phyloP scores from a whole-genome alignment of 2,888 invertebrate genomes.

The Eilema depressum region DNA sequence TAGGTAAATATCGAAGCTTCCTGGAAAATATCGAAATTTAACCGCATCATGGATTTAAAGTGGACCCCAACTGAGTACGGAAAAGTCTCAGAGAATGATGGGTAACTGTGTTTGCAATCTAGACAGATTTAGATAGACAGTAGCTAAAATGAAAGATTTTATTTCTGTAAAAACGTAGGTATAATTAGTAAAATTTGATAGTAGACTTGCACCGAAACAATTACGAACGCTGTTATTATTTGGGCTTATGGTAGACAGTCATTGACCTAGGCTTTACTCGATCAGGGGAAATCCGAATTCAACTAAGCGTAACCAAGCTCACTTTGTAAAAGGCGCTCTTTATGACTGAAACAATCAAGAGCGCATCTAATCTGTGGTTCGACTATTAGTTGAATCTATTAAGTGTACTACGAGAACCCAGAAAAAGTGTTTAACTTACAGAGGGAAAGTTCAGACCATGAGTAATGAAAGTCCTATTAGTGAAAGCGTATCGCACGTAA shows the following conservation, averaged over 20 bases:
- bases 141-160: not conserved
- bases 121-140: no score
- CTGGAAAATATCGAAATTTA: no score
- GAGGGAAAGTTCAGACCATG: conserved; percentile 46
- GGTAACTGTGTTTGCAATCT: not conserved
- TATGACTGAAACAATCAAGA: conserved; percentile 47
- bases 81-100: no score
- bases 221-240: conserved; percentile 43
- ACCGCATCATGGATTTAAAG: no score
- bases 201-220: conserved; percentile 26
- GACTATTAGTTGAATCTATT: conserved; percentile 27
- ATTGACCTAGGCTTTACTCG: conserved; percentile 61
- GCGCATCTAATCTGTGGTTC: conserved; percentile 23
- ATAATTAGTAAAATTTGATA: conserved; percentile 32
- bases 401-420: conserved; percentile 27
- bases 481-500: conserved; percentile 44
- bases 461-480: conserved; percentile 48
- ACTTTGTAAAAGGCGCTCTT: conserved; percentile 48
- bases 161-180: conserved; percentile 13
- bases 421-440: conserved; percentile 37
- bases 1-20: no score
- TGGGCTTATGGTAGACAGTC: conserved; percentile 59
- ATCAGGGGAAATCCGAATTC: conserved; percentile 65
- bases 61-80: no score
- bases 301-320: conserved; percentile 60